Percentiles rank a stretch among this genome's conserved stretches.
phyloP scores from a whole-genome alignment of 2,113 vertebrate species.

The Poeciliopsis occidentalis region DNA sequence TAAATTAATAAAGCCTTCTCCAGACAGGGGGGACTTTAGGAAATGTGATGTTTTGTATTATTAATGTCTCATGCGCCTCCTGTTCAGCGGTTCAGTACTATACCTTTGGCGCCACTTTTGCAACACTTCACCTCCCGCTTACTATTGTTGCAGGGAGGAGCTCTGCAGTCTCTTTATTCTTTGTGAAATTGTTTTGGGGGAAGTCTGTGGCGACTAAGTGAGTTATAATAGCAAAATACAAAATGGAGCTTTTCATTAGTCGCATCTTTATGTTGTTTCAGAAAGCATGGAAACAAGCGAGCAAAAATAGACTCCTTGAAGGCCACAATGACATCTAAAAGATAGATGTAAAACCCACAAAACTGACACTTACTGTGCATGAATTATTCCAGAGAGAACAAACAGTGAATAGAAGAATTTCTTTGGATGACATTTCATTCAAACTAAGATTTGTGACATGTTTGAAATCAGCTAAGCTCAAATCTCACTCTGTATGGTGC shows the following conservation, averaged over 20 bases:
- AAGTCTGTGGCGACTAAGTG: neutral
- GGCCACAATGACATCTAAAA: too few species aligned
- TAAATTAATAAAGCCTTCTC: constrained; percentile 30
- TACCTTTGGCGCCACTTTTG: neutral
- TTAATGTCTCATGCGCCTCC: constrained; percentile 6
- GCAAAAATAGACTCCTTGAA: too few species aligned
- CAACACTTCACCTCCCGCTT: neutral
- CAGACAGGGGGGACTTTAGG: constrained; percentile 5
- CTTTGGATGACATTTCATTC: too few species aligned
- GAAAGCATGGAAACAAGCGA: too few species aligned
- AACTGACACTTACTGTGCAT: too few species aligned
- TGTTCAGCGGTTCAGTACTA: neutral
- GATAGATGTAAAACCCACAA: too few species aligned
- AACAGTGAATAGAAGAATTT: too few species aligned
- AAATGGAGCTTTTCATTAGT: neutral
- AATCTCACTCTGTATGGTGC: too few species aligned
- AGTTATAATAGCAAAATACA: neutral
- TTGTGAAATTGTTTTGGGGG: neutral
- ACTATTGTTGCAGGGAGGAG: neutral
- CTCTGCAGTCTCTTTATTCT: neutral
- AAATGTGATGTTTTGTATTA: constrained; percentile 22
- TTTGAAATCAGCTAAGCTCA: too few species aligned
- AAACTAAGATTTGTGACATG: too few species aligned
- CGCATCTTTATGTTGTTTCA: too few species aligned
- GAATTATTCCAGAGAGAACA: too few species aligned